Evolutionary conservation across 2,797 vertebrate genomes (phyloP), one percentile per base, ranked within the genome.

Genomic region (Urosaurus nigricauda): DNA sequence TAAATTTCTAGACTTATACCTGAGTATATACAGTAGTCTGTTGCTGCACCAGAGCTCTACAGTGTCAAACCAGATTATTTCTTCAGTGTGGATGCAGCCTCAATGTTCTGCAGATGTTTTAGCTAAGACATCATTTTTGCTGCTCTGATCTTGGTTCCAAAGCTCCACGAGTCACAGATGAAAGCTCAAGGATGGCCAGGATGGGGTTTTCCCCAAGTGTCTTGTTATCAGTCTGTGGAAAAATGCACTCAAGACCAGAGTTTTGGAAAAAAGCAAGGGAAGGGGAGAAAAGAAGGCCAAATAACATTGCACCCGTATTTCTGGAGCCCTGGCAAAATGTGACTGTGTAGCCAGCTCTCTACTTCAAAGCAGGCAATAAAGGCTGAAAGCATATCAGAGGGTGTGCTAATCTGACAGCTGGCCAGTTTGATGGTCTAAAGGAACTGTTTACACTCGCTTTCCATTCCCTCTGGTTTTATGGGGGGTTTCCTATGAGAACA

Each of bases 351-450:
- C 86, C 90, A 73, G 87, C 77, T 81, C 70, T 88, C 1, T 11
- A 1, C 29, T 37, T 79, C 88, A 88, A 92, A 85, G 2, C 60
- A 58, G 0, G 35, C 89, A 51, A 35, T 90, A 79, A 91, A 88
- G n/a, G 89, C 80, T 0, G 0, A 37, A 79, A 29, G 84, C 79
- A 84, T 81, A 83, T 87, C 65, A 32, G 51, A 70, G 29, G 35
- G 60, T 71, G 71, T 3, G 87, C 65, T 93, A n/a, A 90, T 91
- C 84, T 87, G 93, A 94, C 96, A 96, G 95, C 94, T 95, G 96
- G 93, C 0, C 5, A 47, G 51, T 88, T 78, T 47, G 84, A 32
- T 29, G 0, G 83, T 58, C 91, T 75, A 11, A 3, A 4, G 77
- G 43, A 87, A 2, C 24, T 93, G 93, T 94, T 96, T 94, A 74